Evolutionary conservation across 2,888 invertebrate genomes (phyloP).

Genomic region (Drosophila meridiana): DNA sequence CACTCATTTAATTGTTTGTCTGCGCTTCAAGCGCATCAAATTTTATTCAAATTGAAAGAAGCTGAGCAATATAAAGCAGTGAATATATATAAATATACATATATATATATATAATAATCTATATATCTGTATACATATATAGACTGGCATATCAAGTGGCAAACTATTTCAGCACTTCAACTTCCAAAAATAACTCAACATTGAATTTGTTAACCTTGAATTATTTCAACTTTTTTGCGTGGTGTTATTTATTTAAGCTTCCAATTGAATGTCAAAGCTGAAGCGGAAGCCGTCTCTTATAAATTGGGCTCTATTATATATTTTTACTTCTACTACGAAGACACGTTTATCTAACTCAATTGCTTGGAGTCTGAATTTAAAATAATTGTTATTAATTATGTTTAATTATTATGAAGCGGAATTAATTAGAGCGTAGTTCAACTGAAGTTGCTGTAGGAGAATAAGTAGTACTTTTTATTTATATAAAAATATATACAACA

Average conservation of each 20-base stretch:
- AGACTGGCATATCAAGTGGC: conserved; percentile 8
- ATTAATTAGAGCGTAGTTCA: conserved; percentile 2
- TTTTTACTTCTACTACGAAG: not conserved
- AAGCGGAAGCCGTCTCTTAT: conserved; percentile 33
- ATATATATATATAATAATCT: not conserved
- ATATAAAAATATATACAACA: not conserved
- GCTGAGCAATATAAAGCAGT: not conserved
- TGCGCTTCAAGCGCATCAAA: conserved; percentile 46
- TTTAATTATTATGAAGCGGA: conserved; percentile 18
- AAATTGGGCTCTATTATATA: not conserved
- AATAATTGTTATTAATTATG: conserved; percentile 17
- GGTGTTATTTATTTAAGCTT: conserved; percentile 34
- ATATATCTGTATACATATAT: not conserved
- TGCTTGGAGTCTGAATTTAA: not conserved
- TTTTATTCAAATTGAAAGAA: conserved; percentile 37
- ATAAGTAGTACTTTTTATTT: not conserved
- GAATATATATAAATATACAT: not conserved
- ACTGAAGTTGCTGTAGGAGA: not conserved
- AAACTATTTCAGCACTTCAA: conserved; percentile 23
- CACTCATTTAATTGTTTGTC: conserved; percentile 58
- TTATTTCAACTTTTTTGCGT: conserved; percentile 45
- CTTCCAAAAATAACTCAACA: conserved; percentile 47
- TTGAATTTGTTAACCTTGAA: conserved; percentile 45
- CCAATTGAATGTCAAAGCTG: conserved; percentile 48
- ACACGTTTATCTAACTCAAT: conserved; percentile 12